Evolutionary conservation across 2,113 vertebrate species (phyloP), one percentile per base, ranked within the genome.

Genomic region (Macquaria ambigua): DNA sequence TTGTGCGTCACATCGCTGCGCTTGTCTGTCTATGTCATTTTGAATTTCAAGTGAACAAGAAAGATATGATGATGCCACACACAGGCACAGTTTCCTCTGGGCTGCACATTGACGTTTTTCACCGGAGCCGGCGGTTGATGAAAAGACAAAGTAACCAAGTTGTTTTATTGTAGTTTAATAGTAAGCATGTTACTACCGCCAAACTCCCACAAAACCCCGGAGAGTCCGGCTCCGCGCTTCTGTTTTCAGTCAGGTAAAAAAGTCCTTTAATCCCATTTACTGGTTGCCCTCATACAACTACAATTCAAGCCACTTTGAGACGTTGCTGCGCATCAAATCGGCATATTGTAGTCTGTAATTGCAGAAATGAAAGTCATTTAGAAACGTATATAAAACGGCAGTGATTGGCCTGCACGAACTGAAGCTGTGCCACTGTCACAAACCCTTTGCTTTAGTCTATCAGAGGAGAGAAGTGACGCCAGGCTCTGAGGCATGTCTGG

Each of bases 401-500:
- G 62, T 56, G 85, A 81, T 18, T 58, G 69, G 34, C 37, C 58
- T 15, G 79, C 64, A 39, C 25, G 25, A n/a, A 84, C 37, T 52
- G 79, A 16, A 63, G 85, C 79, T 37, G 83, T 64, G 81, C 82
- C 31, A 79, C 90, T 93, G 93, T 93, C 92, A 93, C 83, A 89
- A 82, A 76, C 53, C 71, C 79, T 93, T 77, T 66, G 48, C 82
- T 62, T 86, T 53, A 81, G 59, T 75, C 84, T 90, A 12, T 70
- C 81, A 85, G 83, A 64, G 64, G 77, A 79, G 84, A 87, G 81
- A 93, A 88, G 88, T 85, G 94, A 94, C 89, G 85, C 91, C 71
- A 71, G 81, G 90, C 94, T 95, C 88, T 61, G 87, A 93, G 93
- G 93, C 93, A 94, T 90, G 90, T 94, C 93, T 93, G 93, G 77